Conservation (phyloP, 35 echinoderm and acorn worm species). For the Eucidaris tribuloides region DNA sequence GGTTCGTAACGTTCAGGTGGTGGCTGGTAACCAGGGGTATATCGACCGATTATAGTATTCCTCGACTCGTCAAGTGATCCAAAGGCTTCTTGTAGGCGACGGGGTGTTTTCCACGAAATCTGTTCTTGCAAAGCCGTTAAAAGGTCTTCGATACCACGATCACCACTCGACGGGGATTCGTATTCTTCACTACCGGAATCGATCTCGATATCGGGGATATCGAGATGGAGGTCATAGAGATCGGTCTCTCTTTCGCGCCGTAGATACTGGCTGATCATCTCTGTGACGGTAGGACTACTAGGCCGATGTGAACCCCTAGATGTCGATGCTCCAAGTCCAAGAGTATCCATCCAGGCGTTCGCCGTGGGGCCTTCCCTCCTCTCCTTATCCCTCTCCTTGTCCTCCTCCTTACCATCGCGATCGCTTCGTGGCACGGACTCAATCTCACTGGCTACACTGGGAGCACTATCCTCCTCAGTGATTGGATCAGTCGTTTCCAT, state of each 20-base stretch:
- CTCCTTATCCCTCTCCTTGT: background rate
- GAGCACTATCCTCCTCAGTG: constrained; percentile 1
- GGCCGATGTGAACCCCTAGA: constrained; percentile 19
- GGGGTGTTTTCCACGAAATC: background rate
- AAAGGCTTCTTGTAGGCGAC: background rate
- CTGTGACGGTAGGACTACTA: constrained; percentile 12
- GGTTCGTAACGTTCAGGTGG: background rate
- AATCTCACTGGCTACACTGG: constrained; percentile 5
- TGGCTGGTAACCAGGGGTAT: background rate
- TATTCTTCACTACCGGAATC: constrained; percentile 12
- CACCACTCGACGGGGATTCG: background rate
- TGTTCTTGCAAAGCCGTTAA: background rate
- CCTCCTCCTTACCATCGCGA: background rate
- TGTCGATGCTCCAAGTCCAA: constrained; percentile 6
- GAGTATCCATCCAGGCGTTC: constrained; percentile 24
- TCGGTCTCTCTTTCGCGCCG: background rate
- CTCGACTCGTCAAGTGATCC: background rate
- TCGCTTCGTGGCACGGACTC: background rate
- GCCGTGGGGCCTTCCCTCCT: background rate
- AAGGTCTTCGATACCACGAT: constrained; percentile 7
- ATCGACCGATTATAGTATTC: constrained; percentile 6
- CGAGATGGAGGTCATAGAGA: constrained; percentile 11
- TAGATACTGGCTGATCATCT: constrained; percentile 1
- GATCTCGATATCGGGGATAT: constrained; percentile 23
- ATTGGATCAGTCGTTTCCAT: constrained; percentile 30